Evolutionary conservation across 2,888 invertebrate genomes (phyloP).

Genomic region (Sisyra nigra): DNA sequence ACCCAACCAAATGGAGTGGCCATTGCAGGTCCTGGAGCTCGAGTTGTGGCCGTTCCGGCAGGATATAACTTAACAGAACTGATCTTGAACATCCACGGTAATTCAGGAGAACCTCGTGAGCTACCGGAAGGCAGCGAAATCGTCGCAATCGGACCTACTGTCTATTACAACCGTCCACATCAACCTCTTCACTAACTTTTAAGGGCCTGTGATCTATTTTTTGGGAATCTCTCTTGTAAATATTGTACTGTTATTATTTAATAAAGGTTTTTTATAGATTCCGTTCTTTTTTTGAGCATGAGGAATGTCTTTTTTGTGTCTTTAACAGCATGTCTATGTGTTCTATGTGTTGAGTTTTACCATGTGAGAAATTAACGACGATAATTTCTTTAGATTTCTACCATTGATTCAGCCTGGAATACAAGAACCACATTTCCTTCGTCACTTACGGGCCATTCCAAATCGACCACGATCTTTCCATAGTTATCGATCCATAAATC

Average conservation of each 20-base stretch:
- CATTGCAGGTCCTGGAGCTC: slow-evolving; percentile 58
- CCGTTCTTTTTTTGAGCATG: background rate
- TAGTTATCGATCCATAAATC: background rate
- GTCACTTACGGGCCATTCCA: background rate
- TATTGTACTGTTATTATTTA: background rate
- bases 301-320: background rate
- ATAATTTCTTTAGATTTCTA: slow-evolving; percentile 3
- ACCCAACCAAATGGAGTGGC: slow-evolving; percentile 60
- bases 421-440: background rate
- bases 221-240: background rate
- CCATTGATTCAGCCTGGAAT: background rate
- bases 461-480: too few relatives aligned
- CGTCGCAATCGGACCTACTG: slow-evolving; percentile 57
- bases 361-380: too few relatives aligned
- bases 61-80: slow-evolving; percentile 40
- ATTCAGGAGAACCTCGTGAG: slow-evolving; percentile 18
- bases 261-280: background rate
- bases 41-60: slow-evolving; percentile 49
- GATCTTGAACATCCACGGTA: slow-evolving; percentile 22
- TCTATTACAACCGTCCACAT: slow-evolving; percentile 38
- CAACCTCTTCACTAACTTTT: background rate
- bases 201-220: background rate
- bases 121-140: slow-evolving; percentile 47
- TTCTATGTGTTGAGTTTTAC: background rate
- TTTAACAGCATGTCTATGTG: background rate